A percentile compares a stretch with the other conserved stretches of the same genome.
These are phyloP conservation scores for Aphodius sticticus DNA, from an alignment of 2,888 invertebrate species.

Conservation along the genomic window DNA sequence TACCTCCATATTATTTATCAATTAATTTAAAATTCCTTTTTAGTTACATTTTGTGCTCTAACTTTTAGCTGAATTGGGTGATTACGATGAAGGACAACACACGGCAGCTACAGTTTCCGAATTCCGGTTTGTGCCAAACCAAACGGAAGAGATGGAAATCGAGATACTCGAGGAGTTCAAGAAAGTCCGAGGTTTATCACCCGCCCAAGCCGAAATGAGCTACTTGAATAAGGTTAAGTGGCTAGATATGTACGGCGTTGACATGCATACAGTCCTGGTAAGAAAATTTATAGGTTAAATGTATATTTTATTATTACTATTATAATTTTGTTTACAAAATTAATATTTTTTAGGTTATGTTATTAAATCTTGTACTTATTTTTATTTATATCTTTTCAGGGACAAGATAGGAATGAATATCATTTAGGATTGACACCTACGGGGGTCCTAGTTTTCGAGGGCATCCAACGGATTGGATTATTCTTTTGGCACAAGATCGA, in stretches of 20 bases:
- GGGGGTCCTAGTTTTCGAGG: slow-evolving; percentile 98
- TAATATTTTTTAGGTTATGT: slow-evolving; percentile 4
- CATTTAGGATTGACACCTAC: slow-evolving; percentile 96
- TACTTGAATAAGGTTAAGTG: slow-evolving; percentile 94
- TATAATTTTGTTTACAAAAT: not conserved
- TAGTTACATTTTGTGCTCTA: too few relatives aligned
- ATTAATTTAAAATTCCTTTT: too few relatives aligned
- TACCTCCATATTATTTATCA: too few relatives aligned
- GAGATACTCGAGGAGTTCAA: slow-evolving; percentile 92
- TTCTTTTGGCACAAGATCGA: slow-evolving; percentile 99
- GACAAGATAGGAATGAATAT: slow-evolving; percentile 97
- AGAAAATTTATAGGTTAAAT: slow-evolving; percentile 40
- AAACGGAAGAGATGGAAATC: slow-evolving; percentile 96
- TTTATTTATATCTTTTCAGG: slow-evolving; percentile 61
- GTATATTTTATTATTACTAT: not conserved
- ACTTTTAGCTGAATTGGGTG: slow-evolving; percentile 95
- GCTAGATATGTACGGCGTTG: slow-evolving; percentile 99
- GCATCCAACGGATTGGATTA: slow-evolving; percentile 94
- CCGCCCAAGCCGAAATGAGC: slow-evolving; percentile 94
- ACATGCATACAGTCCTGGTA: slow-evolving; percentile 95
- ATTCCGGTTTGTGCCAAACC: slow-evolving; percentile 95
- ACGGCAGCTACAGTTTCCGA: slow-evolving; percentile 97
- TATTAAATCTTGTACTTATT: slow-evolving; percentile 16
- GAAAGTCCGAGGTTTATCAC: slow-evolving; percentile 85
- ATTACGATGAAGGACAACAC: slow-evolving; percentile 91